Evolutionary conservation across 2,797 vertebrate species (phyloP).

Genomic region (Cetoscarus ocellatus): DNA sequence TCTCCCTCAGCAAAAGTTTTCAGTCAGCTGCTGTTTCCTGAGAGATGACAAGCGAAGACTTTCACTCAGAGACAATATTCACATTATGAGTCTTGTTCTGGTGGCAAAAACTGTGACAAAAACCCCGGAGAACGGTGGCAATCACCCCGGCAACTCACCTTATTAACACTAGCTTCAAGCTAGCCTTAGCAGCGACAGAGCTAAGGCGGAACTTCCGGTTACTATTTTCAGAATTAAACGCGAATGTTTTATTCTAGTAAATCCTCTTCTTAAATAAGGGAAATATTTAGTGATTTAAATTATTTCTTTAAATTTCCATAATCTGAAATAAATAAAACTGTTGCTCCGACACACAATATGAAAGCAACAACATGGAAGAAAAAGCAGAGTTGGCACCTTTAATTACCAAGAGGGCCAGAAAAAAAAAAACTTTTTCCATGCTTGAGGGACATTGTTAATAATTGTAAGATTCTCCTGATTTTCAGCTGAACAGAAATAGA

Average conservation of each 20-base stretch:
- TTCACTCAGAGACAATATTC: neutral
- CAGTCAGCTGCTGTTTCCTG: neutral
- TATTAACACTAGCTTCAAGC: slow-evolving; percentile 28
- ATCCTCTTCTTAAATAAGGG: no score
- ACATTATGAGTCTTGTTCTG: neutral
- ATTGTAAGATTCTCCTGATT: no score
- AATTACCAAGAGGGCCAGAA: no score
- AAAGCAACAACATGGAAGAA: no score
- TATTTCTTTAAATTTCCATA: no score
- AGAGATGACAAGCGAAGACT: slow-evolving; percentile 28
- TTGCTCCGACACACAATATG: no score
- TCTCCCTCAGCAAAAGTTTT: slow-evolving; percentile 32
- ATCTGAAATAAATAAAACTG: no score
- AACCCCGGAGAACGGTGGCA: neutral
- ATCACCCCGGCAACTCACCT: neutral
- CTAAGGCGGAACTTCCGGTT: slow-evolving; percentile 35
- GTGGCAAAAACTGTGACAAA: neutral
- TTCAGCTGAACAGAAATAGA: no score
- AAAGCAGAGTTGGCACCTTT: no score
- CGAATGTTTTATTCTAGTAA: neutral
- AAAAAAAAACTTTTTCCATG: no score
- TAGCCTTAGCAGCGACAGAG: slow-evolving; percentile 1
- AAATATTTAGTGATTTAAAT: no score
- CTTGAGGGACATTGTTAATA: no score
- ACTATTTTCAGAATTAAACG: slow-evolving; percentile 44